These are phyloP conservation scores for Nothura maculosa DNA, from an alignment of 2,797 vertebrate species.

Conservation along the genomic window DNA sequence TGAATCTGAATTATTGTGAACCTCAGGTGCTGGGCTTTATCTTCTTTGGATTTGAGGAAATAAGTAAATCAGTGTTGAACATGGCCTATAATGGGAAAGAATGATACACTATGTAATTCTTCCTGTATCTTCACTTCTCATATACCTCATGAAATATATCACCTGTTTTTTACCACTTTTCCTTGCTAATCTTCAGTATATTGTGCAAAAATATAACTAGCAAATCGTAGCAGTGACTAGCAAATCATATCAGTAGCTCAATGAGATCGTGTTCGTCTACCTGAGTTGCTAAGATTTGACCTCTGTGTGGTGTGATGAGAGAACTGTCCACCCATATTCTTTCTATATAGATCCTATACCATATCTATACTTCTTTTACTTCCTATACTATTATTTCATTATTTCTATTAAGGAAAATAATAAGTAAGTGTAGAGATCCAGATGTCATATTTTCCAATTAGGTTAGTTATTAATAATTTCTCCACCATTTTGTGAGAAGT, in stretches of 20 bases:
- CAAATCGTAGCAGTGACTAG: not conserved
- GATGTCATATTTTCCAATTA: not conserved
- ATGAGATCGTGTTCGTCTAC: not conserved
- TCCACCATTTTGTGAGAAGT: not conserved
- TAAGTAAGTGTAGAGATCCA: not conserved
- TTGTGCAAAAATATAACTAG: not conserved
- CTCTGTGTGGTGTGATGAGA: not conserved
- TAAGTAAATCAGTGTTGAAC: not conserved
- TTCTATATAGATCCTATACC: not conserved
- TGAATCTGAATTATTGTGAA: conserved; percentile 10
- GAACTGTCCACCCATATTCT: fast-evolving
- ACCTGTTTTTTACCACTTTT: not conserved
- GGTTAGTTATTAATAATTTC: not conserved
- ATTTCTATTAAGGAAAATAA: not conserved
- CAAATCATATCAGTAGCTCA: not conserved
- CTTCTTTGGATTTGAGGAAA: conserved; percentile 5
- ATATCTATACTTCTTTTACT: not conserved
- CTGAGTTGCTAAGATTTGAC: not conserved
- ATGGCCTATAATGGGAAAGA: not conserved
- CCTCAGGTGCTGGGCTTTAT: not conserved
- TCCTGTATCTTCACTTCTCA: not conserved
- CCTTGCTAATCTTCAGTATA: not conserved
- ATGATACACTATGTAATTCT: not conserved
- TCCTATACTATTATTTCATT: not conserved
- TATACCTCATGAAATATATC: not conserved